Percentiles rank a stretch among this genome's conserved stretches.
Evolutionary conservation across 2,113 vertebrate species (phyloP).

Genomic region (Beaufortia kweichowensis): DNA sequence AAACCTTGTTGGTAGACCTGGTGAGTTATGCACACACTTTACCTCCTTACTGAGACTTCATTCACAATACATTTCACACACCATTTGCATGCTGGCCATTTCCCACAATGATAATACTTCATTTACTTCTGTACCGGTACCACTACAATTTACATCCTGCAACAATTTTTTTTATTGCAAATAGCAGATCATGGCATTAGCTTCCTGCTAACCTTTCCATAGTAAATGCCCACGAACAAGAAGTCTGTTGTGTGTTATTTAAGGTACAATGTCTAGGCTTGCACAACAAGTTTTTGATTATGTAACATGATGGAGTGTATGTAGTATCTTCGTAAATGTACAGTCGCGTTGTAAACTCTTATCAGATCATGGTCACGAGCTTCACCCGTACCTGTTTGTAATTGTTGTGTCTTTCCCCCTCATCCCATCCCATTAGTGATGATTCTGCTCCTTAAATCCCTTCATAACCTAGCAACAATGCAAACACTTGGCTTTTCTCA

Average conservation of each 20-base stretch:
- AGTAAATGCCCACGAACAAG: background rate
- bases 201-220: background rate
- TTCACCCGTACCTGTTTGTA: conserved; percentile 3
- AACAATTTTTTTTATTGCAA: conserved; percentile 38
- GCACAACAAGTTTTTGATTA: conserved; percentile 13
- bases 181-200: conserved; percentile 44
- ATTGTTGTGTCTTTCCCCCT: background rate
- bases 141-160: conserved; percentile 4
- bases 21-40: background rate
- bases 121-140: background rate
- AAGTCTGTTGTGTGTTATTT: background rate
- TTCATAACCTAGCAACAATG: conserved; percentile 31
- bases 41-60: conserved; percentile 11
- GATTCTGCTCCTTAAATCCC: background rate
- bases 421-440: background rate
- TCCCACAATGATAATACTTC: conserved; percentile 32
- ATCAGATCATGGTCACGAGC: conserved; percentile 33
- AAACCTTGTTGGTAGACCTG: background rate
- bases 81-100: conserved; percentile 42
- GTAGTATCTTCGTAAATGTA: background rate
- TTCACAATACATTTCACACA: conserved; percentile 10
- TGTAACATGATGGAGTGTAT: conserved; percentile 15
- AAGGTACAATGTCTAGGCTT: background rate
- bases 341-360: background rate
- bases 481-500: conserved; percentile 28